Evolutionary conservation across 2,797 vertebrate genomes (phyloP), one percentile per base, ranked within the genome.

Genomic region (Borostomias antarcticus): DNA sequence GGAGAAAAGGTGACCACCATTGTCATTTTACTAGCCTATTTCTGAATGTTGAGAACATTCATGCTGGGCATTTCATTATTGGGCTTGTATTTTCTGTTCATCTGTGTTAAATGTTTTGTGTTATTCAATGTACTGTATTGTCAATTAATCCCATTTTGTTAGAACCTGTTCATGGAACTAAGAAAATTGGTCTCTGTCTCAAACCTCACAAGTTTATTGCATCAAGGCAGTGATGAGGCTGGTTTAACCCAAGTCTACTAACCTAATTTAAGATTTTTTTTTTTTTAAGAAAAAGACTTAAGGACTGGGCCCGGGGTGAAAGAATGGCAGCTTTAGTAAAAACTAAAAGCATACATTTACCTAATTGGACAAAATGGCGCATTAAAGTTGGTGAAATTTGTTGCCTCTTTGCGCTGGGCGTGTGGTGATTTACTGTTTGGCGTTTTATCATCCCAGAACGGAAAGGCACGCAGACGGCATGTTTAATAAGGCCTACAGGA

Each of bases 401-500:
- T 80, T 79, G 78, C 82, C 74, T 84, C 66, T 84, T 80, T 29
- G 73, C 75, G 64, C 75, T 82, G 69, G 62, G 82, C 86, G 79
- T 87, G 81, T 84, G 72, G 64, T 88, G 77, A 87, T 78, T 87
- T 80, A 84, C 77, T 89, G 73, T 90, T 81, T 89, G 86, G 78
- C 75, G 80, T 84, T 89, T 88, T 88, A 86, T 89, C 88, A 80
- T 86, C 80, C 69, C 89, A 91, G 85, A 92, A 88, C 83, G 82
- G 91, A 88, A 90, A 96, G 97, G 85, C 95, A 96, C 72, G 93
- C 95, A 84, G 95, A 95, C 83, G 95, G 93, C 84, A 93, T 97
- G 89, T 96, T 98, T 92, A 95, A 95, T 92, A 94, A 96, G 93
- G 95, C 95, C 89, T 98, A 98, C 91, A 95, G 95, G 89, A 95